Conservation (phyloP, 2,113 vertebrate genomes). For the Glaucomys volans region DNA sequence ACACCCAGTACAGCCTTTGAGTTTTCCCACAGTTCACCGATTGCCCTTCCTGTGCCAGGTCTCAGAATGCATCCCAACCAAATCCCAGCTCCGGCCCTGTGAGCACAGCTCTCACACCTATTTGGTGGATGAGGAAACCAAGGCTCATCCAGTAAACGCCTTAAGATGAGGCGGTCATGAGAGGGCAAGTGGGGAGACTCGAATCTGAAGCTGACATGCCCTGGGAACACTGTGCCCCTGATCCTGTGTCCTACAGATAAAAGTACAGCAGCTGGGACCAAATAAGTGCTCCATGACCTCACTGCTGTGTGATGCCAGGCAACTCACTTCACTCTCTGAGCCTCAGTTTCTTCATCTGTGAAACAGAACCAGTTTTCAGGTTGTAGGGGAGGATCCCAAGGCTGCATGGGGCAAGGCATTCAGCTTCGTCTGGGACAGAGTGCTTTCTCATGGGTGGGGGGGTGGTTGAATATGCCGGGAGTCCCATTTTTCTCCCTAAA, state of each 20-base stretch:
- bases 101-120: background rate
- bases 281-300: background rate
- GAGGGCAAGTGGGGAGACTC: background rate
- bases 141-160: background rate
- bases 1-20: background rate
- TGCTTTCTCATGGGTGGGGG: fast-evolving
- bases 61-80: background rate
- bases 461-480: background rate
- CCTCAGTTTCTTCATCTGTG: background rate
- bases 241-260: background rate
- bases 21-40: background rate
- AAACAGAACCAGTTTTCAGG: background rate
- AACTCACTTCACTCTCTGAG: constrained; percentile 1
- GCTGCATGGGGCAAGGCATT: fast-evolving
- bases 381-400: background rate
- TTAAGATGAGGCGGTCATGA: background rate
- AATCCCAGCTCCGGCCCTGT: background rate
- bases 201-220: background rate
- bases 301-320: background rate
- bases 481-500: background rate
- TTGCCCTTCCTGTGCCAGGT: background rate
- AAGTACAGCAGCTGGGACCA: too few species aligned
- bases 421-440: background rate
- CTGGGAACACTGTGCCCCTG: too few species aligned
- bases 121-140: background rate